These are phyloP conservation scores for Halcyon leucocephala DNA, from an alignment of 2,797 vertebrate species.

Conservation along the genomic window DNA sequence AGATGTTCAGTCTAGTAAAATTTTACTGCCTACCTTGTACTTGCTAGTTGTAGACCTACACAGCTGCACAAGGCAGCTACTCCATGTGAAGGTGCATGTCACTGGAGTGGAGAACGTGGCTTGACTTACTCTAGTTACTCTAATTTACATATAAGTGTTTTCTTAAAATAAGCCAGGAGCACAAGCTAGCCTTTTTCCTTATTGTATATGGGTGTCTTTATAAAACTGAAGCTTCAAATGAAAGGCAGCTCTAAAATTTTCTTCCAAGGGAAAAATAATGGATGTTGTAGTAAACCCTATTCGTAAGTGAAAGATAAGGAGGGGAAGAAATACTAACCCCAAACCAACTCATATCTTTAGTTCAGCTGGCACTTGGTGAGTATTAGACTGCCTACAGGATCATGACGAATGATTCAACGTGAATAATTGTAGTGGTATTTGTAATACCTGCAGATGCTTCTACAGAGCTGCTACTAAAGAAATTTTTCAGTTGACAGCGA, in stretches of 20 bases:
- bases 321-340: fast-evolving
- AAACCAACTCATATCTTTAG: not conserved
- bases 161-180: not conserved
- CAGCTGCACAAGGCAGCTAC: not conserved
- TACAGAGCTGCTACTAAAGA: not conserved
- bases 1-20: not conserved
- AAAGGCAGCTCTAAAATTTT: not conserved
- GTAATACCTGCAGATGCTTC: not conserved
- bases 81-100: not conserved
- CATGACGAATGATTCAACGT: not conserved
- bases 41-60: not conserved
- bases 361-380: not conserved
- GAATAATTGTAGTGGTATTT: not conserved
- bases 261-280: not conserved
- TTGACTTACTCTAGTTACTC: not conserved
- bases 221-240: not conserved
- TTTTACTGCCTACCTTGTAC: not conserved
- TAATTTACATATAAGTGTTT: not conserved
- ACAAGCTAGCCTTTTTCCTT: not conserved
- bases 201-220: not conserved
- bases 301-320: not conserved
- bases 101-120: not conserved
- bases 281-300: not conserved
- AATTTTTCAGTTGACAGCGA: not conserved
- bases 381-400: not conserved